Evolutionary conservation across 2,888 invertebrate species (phyloP), one percentile per base, ranked within the genome.

Genomic region (Coleophora flavipennella): DNA sequence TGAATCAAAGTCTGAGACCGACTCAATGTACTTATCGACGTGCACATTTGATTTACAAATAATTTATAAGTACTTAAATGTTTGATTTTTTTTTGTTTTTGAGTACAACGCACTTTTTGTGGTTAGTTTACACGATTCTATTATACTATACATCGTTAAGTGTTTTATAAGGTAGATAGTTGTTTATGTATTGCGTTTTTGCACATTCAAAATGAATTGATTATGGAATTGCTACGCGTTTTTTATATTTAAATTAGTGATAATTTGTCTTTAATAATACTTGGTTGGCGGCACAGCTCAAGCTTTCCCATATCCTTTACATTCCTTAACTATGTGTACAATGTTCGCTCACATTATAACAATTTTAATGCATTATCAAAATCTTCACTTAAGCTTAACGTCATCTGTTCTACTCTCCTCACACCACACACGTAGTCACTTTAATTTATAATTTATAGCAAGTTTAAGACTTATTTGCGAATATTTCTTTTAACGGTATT

Each of bases 21-120:
- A 47, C 42, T 43, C 32, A 38, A 43, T 40, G 62, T 65, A 62
- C 62, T 60, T 50, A 52, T 49, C 28, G 28, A 26, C 8, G 35
- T 9, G 34, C 38, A 33, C 38, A 33, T 51, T 42, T 44, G 56
- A 25, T 46, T 48, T 49, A 49, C 42, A 26, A 48, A 47, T 49
- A 49, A 45, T 49, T 43, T 43, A 43, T 20, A 53, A 52, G 65
- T 72, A 68, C 65, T 68, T 67, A 70, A 62, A 48, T 49, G 45
- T 50, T 57, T 54, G 40, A 49, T 55, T 61, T 45, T 51, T 55
- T 54, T 53, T 57, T 53, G 53, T 56, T 52, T 55, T 63, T 62
- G 61, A 70, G 73, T 75, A 76, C 72, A 78, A 73, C 69, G 67
- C 71, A 71, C 64, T 63, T 65, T 65, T 72, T 70, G 65, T 61